Base-by-base conservation (phyloP, 2,888 invertebrate species). In the Odontocerum albicorne region DNA sequence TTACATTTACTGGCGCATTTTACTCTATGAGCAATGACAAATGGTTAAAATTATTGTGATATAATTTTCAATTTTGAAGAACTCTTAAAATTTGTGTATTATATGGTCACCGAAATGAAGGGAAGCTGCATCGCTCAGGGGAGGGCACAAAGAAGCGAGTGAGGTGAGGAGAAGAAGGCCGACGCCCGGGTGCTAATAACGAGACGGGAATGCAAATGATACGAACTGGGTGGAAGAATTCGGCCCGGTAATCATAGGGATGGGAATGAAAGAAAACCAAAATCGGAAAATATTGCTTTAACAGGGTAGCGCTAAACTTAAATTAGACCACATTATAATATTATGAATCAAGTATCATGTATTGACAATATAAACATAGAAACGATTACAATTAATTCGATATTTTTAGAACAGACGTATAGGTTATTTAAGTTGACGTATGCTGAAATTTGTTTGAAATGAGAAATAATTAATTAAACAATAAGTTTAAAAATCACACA, bases 151-250 rank as follows among this genome's bases (percentile, higher is more conserved):
- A 13, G 31, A 8, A 4, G 20, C 3, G 33, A 10, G 47, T n/a
- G 1, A 1, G 20, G 33, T 10, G 46, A 15, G 49, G 1, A 15
- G 45, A 20, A 15, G 19, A 10, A 40, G 56, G 46, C n/a, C 47
- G 56, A 32, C 51, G 46, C 43, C 44, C 43, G 45, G 36, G 13
- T 45, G 53, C 56, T 53, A 56, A 59, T 56, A 59, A 59, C 59
- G 53, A 49, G 55, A 44, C 59, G 55, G 49, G 59, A 59, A 59
- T 59, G 59, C 56, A 59, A 59, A 59, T 59, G 55, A 55, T 56
- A 56, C 56, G 46, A 55, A 52, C 50, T 39, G 55, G 43, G 49
- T 40, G 53, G 19, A 38, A 39, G 55, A 59, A 55, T 59, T 47
- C 40, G 59, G 53, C 39, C 40, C 43, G 56, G 53, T 55, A 59